Conservation (phyloP, 2,888 invertebrate species). For the Geophilus truncorum region DNA sequence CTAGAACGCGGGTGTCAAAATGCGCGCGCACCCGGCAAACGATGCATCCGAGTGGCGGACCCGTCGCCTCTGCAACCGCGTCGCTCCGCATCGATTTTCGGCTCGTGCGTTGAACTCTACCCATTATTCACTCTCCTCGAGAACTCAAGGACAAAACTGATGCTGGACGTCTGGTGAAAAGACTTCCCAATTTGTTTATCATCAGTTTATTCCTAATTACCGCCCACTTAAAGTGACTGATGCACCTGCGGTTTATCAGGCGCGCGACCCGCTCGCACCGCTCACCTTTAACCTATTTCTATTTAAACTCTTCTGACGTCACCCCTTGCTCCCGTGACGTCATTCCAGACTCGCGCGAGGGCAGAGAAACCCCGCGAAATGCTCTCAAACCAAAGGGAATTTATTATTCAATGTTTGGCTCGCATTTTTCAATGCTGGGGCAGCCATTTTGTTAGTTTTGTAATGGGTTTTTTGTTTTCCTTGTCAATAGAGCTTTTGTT, state of each 20-base stretch:
- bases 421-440: too few species aligned
- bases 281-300: background rate
- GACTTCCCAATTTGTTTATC: constrained; percentile 18
- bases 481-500: too few species aligned
- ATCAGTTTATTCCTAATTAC: constrained; percentile 13
- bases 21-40: background rate
- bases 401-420: too few species aligned
- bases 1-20: background rate
- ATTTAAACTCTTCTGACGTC: background rate
- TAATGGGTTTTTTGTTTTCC: too few species aligned
- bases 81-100: constrained; percentile 10
- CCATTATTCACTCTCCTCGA: constrained; percentile 15
- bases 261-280: background rate
- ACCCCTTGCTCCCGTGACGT: background rate
- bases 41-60: constrained; percentile 8
- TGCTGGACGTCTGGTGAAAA: constrained; percentile 11
- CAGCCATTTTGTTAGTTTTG: too few species aligned
- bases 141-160: constrained; percentile 11
- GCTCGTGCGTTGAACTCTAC: constrained; percentile 21
- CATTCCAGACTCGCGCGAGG: too few species aligned
- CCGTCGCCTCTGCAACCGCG: constrained; percentile 18
- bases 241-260: background rate
- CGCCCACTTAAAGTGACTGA: constrained; percentile 1
- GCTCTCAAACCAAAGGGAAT: too few species aligned
- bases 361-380: too few species aligned